These are phyloP conservation scores for Arbacia lixula DNA, from an alignment of 53 echinoderm and acorn worm genomes.

Conservation along the genomic window DNA sequence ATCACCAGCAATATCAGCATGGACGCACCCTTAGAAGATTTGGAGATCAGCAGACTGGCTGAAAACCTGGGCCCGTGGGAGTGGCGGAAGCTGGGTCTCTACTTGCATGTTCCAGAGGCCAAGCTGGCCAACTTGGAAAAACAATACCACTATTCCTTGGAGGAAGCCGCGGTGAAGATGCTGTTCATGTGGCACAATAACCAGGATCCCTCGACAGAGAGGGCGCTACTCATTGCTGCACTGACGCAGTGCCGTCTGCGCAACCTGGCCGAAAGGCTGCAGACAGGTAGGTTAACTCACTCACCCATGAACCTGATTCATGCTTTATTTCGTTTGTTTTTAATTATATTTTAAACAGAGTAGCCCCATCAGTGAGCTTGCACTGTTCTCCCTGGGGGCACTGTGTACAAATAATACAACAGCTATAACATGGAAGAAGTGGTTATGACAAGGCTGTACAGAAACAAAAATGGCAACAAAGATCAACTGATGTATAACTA, in stretches of 20 bases:
- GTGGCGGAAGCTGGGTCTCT: constrained; percentile 29
- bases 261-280: not conserved
- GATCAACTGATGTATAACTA: too few relatives aligned
- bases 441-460: too few relatives aligned
- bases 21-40: not conserved
- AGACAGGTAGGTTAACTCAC: too few relatives aligned
- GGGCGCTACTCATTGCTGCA: not conserved
- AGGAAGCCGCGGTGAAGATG: constrained; percentile 28
- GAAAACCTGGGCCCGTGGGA: constrained; percentile 20
- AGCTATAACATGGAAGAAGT: too few relatives aligned
- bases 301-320: too few relatives aligned
- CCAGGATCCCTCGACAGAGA: not conserved
- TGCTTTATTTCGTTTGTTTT: too few relatives aligned
- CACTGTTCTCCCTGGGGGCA: too few relatives aligned
- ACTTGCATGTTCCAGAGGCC: constrained; percentile 15
- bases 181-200: constrained; percentile 22
- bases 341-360: too few relatives aligned
- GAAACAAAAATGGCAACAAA: too few relatives aligned
- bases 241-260: not conserved
- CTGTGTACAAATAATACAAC: too few relatives aligned
- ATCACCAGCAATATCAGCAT: not conserved
- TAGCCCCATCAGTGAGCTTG: too few relatives aligned
- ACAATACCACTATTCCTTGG: not conserved
- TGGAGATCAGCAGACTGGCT: constrained; percentile 1
- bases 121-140: constrained; percentile 29